Conservation (phyloP, 1,140 invertebrate genomes). For the Saccostrea glomerata region DNA sequence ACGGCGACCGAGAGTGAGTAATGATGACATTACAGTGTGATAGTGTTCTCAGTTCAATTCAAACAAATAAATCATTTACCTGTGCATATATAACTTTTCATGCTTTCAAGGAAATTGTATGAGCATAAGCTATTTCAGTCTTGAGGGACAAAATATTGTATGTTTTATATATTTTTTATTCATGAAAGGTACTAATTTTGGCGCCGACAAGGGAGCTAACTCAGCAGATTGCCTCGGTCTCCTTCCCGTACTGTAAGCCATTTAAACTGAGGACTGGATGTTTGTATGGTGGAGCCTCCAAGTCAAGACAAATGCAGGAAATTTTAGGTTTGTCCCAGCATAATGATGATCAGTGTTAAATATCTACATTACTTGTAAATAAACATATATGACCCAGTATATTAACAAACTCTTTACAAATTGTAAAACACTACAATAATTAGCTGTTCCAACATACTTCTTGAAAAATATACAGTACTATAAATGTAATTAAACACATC, state of each 20-base stretch:
- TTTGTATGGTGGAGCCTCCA: slow-evolving; percentile 96
- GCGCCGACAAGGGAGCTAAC: slow-evolving; percentile 96
- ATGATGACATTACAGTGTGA: background rate
- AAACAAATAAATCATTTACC: background rate
- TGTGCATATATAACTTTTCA: background rate
- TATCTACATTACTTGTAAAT: too few species aligned
- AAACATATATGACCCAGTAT: too few species aligned
- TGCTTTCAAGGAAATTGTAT: too few species aligned
- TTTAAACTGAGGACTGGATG: slow-evolving; percentile 92
- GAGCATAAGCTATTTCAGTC: background rate
- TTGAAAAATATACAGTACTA: too few species aligned
- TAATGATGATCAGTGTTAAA: background rate
- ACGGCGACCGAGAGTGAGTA: background rate
- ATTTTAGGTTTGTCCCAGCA: background rate
- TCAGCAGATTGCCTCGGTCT: slow-evolving; percentile 96
- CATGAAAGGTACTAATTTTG: slow-evolving; percentile 84
- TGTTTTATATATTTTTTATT: slow-evolving; percentile 33
- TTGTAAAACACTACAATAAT: too few species aligned
- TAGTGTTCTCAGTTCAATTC: too few species aligned
- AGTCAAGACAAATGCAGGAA: slow-evolving; percentile 86
- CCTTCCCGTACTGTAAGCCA: slow-evolving; percentile 90
- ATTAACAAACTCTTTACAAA: too few species aligned
- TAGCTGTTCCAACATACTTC: too few species aligned
- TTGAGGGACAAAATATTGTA: background rate
- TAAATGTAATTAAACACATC: too few species aligned